Conservation (phyloP, 2,888 invertebrate species). For the Cheilosia variabilis region DNA sequence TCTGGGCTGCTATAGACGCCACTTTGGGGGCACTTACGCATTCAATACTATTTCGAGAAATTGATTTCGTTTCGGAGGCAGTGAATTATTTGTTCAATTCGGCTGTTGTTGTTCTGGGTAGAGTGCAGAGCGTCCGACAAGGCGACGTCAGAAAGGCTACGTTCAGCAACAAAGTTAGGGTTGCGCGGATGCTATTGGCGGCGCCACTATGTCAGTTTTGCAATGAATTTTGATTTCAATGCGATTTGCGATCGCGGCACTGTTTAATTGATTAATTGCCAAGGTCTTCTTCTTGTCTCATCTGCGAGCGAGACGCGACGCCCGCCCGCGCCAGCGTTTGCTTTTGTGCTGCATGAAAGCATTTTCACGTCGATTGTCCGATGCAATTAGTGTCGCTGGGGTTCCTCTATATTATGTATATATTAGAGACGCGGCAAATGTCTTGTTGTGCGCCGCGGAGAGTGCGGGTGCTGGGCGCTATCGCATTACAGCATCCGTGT, state of each 20-base stretch:
- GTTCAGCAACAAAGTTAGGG: slow-evolving; percentile 20
- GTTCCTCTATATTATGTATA: neutral
- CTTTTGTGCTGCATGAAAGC: slow-evolving; percentile 22
- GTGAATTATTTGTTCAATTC: slow-evolving; percentile 60
- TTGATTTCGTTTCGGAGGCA: slow-evolving; percentile 60
- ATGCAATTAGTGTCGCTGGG: slow-evolving; percentile 64
- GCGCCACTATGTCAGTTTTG: slow-evolving; percentile 69
- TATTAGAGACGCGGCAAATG: slow-evolving; percentile 48
- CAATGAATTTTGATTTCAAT: slow-evolving; percentile 68
- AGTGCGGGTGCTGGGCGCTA: slow-evolving; percentile 17
- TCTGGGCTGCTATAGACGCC: slow-evolving; percentile 52
- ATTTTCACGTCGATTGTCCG: slow-evolving; percentile 44
- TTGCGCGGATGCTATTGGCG: slow-evolving; percentile 37
- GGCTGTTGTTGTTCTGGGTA: neutral
- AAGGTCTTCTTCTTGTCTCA: slow-evolving; percentile 54
- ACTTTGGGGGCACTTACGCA: slow-evolving; percentile 24
- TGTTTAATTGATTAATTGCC: slow-evolving; percentile 69
- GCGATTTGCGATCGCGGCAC: slow-evolving; percentile 25
- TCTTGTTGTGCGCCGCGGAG: slow-evolving; percentile 8
- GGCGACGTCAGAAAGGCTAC: slow-evolving; percentile 37
- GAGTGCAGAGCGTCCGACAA: slow-evolving; percentile 8
- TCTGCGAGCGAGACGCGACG: slow-evolving; percentile 28
- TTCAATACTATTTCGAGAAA: slow-evolving; percentile 56
- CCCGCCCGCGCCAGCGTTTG: slow-evolving; percentile 22
- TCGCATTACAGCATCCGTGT: slow-evolving; percentile 48